Evolutionary conservation across 2,888 invertebrate genomes (phyloP).

Genomic region (Piscicola geometra): DNA sequence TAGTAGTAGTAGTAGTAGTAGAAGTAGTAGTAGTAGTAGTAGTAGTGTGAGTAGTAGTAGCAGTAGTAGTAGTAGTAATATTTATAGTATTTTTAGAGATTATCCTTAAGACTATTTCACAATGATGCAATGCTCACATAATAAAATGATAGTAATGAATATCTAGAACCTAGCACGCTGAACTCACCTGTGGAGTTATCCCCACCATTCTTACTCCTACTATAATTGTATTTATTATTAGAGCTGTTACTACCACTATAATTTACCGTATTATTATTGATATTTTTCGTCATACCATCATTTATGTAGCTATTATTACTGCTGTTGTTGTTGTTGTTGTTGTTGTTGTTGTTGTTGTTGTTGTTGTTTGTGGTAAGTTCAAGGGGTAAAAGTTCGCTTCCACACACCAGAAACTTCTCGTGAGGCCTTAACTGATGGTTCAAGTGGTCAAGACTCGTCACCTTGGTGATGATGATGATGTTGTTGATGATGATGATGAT

Average conservation of each 20-base stretch:
- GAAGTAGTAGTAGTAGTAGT: conserved; percentile 12
- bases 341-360: conserved; percentile 3
- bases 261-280: neutral
- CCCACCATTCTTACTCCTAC: neutral
- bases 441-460: neutral
- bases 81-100: conserved; percentile 18
- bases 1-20: neutral
- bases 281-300: neutral
- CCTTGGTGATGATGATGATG: no score
- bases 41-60: conserved; percentile 23
- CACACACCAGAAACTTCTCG: conserved; percentile 68
- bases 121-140: no score
- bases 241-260: conserved; percentile 25
- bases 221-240: neutral
- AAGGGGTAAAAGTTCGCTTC: conserved; percentile 48
- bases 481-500: conserved; percentile 1
- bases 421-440: neutral
- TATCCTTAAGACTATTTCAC: conserved; percentile 8
- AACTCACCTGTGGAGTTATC: no score
- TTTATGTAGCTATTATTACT: neutral
- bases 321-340: conserved; percentile 13
- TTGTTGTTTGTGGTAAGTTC: conserved; percentile 39
- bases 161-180: no score
- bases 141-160: neutral
- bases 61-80: conserved; percentile 22